Base-by-base conservation (phyloP, 2,797 vertebrate genomes). In the Microctenopoma stevenorrisi region DNA sequence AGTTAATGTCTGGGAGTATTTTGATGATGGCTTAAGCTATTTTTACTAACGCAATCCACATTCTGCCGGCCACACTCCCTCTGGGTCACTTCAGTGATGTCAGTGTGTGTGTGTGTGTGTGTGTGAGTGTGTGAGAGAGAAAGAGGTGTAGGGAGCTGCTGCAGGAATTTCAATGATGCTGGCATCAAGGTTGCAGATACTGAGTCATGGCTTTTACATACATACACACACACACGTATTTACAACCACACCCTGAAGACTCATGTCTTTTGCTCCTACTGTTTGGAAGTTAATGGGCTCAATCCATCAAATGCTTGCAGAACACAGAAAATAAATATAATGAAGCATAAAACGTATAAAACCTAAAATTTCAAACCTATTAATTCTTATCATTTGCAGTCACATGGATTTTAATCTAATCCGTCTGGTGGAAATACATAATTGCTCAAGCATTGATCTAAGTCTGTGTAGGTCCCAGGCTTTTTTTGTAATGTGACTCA, bases 31-130 rank as follows among this genome's bases (percentile, higher is more conserved):
- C 37, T 1, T 15, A 38, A 76, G 68, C 79, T 92, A 89, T 89
- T 89, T 91, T 88, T 87, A 88, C 54, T 57, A 35, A 38, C 76
- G 74, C 83, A 81, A 76, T 80, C 72, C 68, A 79, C 86, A 82
- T 82, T 90, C 86, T 84, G 73, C 60, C 6, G 30, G 48, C 79
- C 81, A 70, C 74, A 72, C 74, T 78, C 78, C 81, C 87, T 47
- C 53, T 58, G 74, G 76, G 79, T 84, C 77, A 62, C 58, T 72
- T 71, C 51, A 63, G 53, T 47, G 56, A 58, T 61, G 37, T 42
- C 30, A 46, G 63, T 60, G 62, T 69, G 62, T 64, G 30, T 57
- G 35, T 26, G 59, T 61, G 44, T 72, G 60, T 48, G 26, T 50
- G 46, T 55, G 43, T 57, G 30, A 7, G 30, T 57, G 30, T 6